Conservation (phyloP, 2,888 invertebrate species). For the Amiota minor region DNA sequence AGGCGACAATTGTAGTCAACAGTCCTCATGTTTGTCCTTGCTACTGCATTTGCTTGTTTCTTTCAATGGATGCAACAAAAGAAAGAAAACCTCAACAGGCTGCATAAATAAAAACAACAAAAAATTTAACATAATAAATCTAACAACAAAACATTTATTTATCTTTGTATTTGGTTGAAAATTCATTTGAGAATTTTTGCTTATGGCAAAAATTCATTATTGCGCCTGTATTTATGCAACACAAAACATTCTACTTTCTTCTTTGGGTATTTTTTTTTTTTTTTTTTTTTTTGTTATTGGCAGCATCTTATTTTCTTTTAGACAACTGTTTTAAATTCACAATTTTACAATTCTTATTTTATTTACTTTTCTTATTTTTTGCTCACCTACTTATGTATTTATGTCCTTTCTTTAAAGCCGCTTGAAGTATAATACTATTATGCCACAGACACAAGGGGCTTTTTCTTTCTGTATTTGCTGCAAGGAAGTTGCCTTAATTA, state of each 20-base stretch:
- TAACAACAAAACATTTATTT: constrained; percentile 14
- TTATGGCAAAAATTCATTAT: not conserved
- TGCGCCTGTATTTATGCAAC: not conserved
- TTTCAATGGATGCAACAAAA: not conserved
- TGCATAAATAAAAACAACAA: not conserved
- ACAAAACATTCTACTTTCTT: not conserved
- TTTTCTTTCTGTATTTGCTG: not conserved
- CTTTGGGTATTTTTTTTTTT: not conserved
- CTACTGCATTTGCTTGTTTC: too few relatives aligned
- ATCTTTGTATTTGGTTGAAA: constrained; percentile 6
- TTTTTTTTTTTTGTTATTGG: not conserved
- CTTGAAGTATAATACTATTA: too few relatives aligned
- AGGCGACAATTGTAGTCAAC: not conserved
- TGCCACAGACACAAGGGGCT: not conserved
- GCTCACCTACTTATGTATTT: too few relatives aligned
- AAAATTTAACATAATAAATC: constrained; percentile 11
- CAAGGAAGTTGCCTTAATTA: constrained; percentile 20
- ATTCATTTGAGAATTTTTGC: too few relatives aligned
- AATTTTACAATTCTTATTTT: not conserved
- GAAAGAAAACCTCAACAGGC: not conserved
- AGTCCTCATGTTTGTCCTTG: too few relatives aligned
- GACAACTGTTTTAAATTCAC: not conserved
- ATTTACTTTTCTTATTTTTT: not conserved
- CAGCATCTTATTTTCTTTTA: not conserved
- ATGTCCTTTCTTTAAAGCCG: too few relatives aligned